A percentile compares a stretch with the other conserved stretches of the same genome.
Conservation (phyloP, 2,797 vertebrate genomes). For the Channallabes apus region DNA sequence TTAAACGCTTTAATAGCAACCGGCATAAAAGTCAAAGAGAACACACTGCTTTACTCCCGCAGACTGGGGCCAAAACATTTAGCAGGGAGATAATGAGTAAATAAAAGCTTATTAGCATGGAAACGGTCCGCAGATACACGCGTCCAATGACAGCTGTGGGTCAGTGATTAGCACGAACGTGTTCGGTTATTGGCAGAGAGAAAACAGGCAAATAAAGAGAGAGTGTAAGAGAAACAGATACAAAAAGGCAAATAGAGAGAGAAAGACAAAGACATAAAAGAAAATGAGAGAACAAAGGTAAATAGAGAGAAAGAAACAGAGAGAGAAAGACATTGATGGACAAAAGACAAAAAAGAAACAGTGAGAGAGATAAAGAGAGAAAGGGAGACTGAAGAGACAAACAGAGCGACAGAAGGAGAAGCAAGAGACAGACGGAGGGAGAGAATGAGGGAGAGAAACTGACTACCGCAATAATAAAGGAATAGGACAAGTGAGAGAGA, state of each 20-base stretch:
- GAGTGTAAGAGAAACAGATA: background rate
- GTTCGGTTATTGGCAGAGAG: slow-evolving; percentile 31
- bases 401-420: background rate
- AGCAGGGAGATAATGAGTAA: slow-evolving; percentile 61
- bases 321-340: background rate
- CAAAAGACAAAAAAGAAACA: too few relatives aligned
- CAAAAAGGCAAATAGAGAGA: background rate
- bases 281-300: background rate
- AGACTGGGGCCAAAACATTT: slow-evolving; percentile 62
- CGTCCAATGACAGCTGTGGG: slow-evolving; percentile 51
- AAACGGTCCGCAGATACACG: slow-evolving; percentile 62
- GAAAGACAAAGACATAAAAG: background rate
- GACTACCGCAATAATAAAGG: background rate
- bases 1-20: slow-evolving; percentile 4
- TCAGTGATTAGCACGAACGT: background rate
- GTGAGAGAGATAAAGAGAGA: too few relatives aligned
- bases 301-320: background rate
- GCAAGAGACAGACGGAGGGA: background rate
- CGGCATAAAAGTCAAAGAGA: slow-evolving; percentile 34
- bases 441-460: background rate
- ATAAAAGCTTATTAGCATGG: slow-evolving; percentile 68
- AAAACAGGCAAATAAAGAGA: too few relatives aligned
- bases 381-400: background rate
- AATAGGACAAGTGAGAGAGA: background rate
- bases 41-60: slow-evolving; percentile 31